Evolutionary conservation across 2,113 vertebrate genomes (phyloP).

Genomic region (Tupaia chinensis): DNA sequence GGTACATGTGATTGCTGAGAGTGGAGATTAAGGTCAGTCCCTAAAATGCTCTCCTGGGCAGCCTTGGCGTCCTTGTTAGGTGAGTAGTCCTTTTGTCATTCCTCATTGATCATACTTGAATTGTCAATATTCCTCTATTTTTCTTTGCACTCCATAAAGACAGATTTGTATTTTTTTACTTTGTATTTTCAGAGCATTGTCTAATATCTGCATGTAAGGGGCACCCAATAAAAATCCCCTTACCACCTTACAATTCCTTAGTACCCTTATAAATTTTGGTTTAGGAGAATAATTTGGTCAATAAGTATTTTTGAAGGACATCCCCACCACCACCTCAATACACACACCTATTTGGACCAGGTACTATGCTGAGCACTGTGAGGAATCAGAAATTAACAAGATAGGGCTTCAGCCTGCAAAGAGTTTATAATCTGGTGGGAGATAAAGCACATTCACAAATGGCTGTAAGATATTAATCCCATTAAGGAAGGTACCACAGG

Average conservation of each 20-base stretch:
- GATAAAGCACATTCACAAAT: not conserved
- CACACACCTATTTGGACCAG: not conserved
- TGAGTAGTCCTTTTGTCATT: not conserved
- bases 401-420: not conserved
- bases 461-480: not conserved
- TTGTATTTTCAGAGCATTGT: slow-evolving; percentile 5
- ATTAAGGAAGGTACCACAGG: not conserved
- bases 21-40: not conserved
- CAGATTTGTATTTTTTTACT: not conserved
- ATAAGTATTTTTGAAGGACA: not conserved
- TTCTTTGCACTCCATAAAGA: not conserved
- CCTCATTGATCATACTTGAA: not conserved
- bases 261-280: not conserved
- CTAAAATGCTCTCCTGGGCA: not conserved
- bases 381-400: not conserved
- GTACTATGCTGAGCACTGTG: not conserved
- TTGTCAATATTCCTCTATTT: not conserved
- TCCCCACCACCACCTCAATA: too few species aligned
- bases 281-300: not conserved
- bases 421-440: not conserved
- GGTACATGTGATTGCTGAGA: not conserved
- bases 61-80: not conserved
- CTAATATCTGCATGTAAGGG: not conserved
- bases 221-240: not conserved
- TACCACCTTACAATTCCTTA: not conserved